A percentile compares a stretch with the other conserved stretches of the same genome.
Evolutionary conservation across 2,113 vertebrate genomes (phyloP).

Genomic region (Podocnemis expansa): DNA sequence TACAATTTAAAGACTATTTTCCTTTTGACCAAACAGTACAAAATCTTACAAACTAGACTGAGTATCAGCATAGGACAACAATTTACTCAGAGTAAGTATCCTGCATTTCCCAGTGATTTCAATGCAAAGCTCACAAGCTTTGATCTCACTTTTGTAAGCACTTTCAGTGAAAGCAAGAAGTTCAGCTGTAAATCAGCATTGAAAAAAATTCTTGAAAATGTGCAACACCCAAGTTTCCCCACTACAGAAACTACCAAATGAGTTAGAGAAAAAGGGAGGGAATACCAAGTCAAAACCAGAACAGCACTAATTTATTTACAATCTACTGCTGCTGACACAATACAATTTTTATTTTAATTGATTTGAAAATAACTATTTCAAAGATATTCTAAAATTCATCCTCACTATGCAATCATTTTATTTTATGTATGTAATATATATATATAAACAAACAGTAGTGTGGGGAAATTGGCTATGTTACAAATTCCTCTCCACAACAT

Average conservation of each 20-base stretch:
- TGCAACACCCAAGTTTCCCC: not conserved
- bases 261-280: not conserved
- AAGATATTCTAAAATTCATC: not conserved
- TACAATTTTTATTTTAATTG: not conserved
- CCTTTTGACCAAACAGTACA: not conserved
- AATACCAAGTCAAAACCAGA: not conserved
- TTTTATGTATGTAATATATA: no score
- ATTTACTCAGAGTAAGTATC: not conserved
- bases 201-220: not conserved
- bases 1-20: not conserved
- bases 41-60: constrained; percentile 17
- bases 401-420: not conserved
- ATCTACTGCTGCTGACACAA: not conserved
- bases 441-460: not conserved
- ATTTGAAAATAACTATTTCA: not conserved
- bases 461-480: not conserved
- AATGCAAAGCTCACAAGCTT: not conserved
- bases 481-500: not conserved
- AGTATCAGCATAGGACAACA: constrained; percentile 29
- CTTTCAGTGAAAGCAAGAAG: not conserved
- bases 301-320: not conserved
- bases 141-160: not conserved
- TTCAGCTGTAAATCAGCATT: not conserved
- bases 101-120: constrained; percentile 22
- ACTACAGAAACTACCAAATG: not conserved